phyloP scores from a whole-genome alignment of 2,113 vertebrate genomes.

The Corythornis madagascariensis region DNA sequence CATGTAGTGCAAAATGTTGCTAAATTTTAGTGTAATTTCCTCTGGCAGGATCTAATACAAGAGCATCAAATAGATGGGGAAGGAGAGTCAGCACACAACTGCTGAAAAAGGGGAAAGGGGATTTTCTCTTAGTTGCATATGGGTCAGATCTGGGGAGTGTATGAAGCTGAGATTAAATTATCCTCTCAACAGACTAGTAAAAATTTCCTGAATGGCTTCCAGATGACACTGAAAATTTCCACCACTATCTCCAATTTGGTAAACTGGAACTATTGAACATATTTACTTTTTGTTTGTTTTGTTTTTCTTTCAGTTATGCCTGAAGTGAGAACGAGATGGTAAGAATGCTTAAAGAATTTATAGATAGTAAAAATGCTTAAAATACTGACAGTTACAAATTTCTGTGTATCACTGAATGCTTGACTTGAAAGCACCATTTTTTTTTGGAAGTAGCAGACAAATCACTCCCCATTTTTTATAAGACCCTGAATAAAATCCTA shows the following conservation, averaged over 20 bases:
- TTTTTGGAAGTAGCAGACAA: not conserved
- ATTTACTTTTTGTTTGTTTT: not conserved
- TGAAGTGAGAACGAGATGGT: not conserved
- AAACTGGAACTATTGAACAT: not conserved
- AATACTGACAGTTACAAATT: not conserved
- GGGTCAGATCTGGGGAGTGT: slow-evolving; percentile 9
- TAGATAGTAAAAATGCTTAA: not conserved
- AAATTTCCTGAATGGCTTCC: slow-evolving; percentile 51
- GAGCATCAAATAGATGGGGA: not conserved
- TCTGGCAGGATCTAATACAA: not conserved
- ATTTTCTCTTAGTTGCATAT: slow-evolving; percentile 34
- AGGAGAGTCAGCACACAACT: not conserved
- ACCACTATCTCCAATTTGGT: not conserved
- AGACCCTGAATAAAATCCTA: not conserved
- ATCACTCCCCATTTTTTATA: not conserved
- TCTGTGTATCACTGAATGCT: not conserved
- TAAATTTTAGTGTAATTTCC: not conserved
- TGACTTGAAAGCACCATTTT: not conserved
- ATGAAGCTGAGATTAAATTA: slow-evolving; percentile 43
- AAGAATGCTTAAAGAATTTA: not conserved
- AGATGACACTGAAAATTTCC: slow-evolving; percentile 30
- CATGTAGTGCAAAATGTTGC: not conserved
- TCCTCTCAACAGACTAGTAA: slow-evolving; percentile 38
- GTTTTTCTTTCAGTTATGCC: not conserved
- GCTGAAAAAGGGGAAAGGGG: not conserved